Evolutionary conservation across 2,113 vertebrate species (phyloP).

Genomic region (Dendrocopos noguchii): DNA sequence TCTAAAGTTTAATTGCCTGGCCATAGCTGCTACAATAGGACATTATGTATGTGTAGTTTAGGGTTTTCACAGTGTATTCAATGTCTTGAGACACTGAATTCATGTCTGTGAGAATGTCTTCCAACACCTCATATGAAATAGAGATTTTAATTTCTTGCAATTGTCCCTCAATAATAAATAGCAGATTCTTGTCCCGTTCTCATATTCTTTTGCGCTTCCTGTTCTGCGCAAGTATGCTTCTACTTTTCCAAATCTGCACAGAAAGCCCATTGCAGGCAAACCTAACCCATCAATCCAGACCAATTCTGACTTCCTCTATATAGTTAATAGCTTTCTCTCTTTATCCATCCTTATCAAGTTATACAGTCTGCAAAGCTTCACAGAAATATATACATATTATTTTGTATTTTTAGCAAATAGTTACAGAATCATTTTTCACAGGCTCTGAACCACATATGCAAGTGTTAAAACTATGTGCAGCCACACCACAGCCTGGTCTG

Average conservation of each 20-base stretch:
- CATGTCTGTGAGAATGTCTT: background rate
- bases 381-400: background rate
- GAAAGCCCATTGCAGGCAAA: accelerated
- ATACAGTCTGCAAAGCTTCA: background rate
- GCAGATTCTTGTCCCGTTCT: background rate
- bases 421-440: background rate
- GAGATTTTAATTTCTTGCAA: background rate
- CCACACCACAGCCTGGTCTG: background rate
- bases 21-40: background rate
- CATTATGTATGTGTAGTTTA: background rate
- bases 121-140: background rate
- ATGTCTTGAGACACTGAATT: too few relatives aligned
- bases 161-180: background rate
- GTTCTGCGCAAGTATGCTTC: background rate
- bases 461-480: background rate
- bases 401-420: background rate
- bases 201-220: background rate
- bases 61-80: background rate
- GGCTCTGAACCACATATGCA: background rate
- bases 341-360: background rate
- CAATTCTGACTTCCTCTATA: background rate
- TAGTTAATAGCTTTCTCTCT: background rate
- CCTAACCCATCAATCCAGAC: background rate
- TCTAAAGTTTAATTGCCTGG: background rate
- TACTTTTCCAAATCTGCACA: background rate